Evolutionary conservation across 2,888 invertebrate species (phyloP).

Genomic region (Synanthedon formicaeformis): DNA sequence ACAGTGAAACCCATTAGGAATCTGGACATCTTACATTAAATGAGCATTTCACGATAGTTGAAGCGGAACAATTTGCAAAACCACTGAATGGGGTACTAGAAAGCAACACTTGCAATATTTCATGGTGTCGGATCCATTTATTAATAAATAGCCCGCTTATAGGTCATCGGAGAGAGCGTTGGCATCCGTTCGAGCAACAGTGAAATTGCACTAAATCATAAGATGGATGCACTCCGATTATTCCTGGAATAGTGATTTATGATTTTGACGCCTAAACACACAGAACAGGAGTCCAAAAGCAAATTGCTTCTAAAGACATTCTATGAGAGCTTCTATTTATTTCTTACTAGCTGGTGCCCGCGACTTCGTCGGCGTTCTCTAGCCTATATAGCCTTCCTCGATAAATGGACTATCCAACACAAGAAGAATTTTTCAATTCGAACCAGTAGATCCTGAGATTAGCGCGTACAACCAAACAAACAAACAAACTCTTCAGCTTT

Average conservation of each 20-base stretch:
- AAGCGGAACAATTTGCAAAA: background rate
- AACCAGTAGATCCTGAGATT: too few species aligned
- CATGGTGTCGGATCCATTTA: constrained; percentile 32
- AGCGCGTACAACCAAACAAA: too few species aligned
- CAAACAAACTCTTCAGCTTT: too few species aligned
- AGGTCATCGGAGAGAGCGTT: constrained; percentile 37
- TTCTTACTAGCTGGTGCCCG: too few species aligned
- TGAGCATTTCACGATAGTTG: background rate
- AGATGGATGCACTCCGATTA: constrained; percentile 30
- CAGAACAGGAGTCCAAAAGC: too few species aligned
- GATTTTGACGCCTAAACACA: background rate
- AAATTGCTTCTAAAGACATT: too few species aligned
- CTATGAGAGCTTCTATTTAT: too few species aligned
- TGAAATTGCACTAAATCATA: constrained; percentile 14
- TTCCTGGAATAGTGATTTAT: constrained; percentile 11
- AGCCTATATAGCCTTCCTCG: too few species aligned
- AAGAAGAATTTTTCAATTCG: too few species aligned
- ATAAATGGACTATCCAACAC: too few species aligned
- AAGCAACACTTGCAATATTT: constrained; percentile 36
- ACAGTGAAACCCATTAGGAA: background rate
- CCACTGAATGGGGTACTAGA: constrained; percentile 14
- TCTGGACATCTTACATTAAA: background rate
- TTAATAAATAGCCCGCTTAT: constrained; percentile 38
- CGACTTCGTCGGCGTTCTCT: too few species aligned
- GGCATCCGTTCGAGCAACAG: constrained; percentile 13